A percentile compares a stretch with the other conserved stretches of the same genome.
Conservation (phyloP, 2,888 invertebrate genomes). For the Polydrusus tereticollis region DNA sequence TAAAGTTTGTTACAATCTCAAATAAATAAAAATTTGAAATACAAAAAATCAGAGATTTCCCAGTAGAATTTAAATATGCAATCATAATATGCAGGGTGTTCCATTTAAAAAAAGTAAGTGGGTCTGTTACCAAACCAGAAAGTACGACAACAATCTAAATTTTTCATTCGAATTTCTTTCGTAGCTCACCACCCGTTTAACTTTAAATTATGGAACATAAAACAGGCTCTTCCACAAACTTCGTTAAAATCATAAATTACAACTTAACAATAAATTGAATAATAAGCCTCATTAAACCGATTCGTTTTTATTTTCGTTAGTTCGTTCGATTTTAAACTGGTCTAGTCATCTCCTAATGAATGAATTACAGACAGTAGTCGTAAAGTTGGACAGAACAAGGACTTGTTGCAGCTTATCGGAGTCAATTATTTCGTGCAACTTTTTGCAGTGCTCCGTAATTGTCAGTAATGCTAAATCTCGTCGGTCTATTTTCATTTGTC, state of each 20-base stretch:
- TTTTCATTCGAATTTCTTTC: too few species aligned
- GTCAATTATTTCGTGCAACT: constrained; percentile 32
- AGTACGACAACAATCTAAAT: too few species aligned
- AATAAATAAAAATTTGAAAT: too few species aligned
- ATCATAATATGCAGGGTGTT: too few species aligned
- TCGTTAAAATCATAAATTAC: background rate
- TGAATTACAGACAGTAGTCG: constrained; percentile 18
- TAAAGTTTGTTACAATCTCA: too few species aligned
- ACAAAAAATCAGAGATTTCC: too few species aligned
- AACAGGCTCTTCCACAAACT: too few species aligned
- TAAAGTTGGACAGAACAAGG: constrained; percentile 18
- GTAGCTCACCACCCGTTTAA: too few species aligned
- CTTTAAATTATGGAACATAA: too few species aligned
- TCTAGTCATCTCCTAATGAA: constrained; percentile 15
- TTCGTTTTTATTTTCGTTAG: background rate
- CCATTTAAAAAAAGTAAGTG: too few species aligned
- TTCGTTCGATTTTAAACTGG: background rate
- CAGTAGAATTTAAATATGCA: too few species aligned
- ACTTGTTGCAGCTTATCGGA: constrained; percentile 13
- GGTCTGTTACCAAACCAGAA: too few species aligned
- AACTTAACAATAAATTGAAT: background rate
- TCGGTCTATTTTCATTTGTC: constrained; percentile 34
- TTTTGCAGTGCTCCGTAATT: constrained; percentile 19
- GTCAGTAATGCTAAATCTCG: constrained; percentile 36
- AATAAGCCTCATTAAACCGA: background rate